A percentile compares a stretch with the other conserved stretches of the same genome.
Evolutionary conservation across 2,113 vertebrate genomes (phyloP).

Genomic region (Aix galericulata): DNA sequence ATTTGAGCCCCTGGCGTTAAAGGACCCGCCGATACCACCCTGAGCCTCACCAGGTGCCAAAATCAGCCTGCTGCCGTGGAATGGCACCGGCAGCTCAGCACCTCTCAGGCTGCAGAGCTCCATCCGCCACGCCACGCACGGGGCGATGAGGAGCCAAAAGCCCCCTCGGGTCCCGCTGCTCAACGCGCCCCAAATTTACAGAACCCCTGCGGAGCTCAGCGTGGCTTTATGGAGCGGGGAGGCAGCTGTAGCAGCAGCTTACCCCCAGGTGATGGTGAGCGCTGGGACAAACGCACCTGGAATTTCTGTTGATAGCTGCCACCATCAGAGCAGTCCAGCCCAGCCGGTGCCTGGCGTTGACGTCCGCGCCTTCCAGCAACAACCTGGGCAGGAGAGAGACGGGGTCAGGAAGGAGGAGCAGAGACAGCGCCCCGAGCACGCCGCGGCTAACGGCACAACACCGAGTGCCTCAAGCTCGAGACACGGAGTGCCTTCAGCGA

Average conservation of each 20-base stretch:
- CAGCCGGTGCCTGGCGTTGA: slow-evolving; percentile 87
- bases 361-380: slow-evolving; percentile 81
- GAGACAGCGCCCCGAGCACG: neutral
- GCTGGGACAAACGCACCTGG: slow-evolving; percentile 75
- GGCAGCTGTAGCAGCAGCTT: accelerated
- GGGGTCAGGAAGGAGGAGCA: neutral
- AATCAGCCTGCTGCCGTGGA: neutral
- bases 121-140: accelerated
- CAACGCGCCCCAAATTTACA: accelerated
- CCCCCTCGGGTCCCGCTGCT: neutral
- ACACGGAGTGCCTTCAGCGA: no score
- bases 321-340: slow-evolving; percentile 97
- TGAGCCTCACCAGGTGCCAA: neutral
- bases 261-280: accelerated
- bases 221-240: neutral
- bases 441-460: neutral
- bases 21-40: neutral
- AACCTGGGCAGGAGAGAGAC: slow-evolving; percentile 75
- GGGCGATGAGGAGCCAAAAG: neutral
- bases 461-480: neutral
- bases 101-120: accelerated
- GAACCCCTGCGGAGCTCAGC: neutral
- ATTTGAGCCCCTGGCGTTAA: neutral
- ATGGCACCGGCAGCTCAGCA: neutral
- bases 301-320: slow-evolving; percentile 89